Percentiles rank a stretch among this genome's conserved stretches.
Conservation (phyloP, 2,797 vertebrate species). For the Cyprinella venusta region DNA sequence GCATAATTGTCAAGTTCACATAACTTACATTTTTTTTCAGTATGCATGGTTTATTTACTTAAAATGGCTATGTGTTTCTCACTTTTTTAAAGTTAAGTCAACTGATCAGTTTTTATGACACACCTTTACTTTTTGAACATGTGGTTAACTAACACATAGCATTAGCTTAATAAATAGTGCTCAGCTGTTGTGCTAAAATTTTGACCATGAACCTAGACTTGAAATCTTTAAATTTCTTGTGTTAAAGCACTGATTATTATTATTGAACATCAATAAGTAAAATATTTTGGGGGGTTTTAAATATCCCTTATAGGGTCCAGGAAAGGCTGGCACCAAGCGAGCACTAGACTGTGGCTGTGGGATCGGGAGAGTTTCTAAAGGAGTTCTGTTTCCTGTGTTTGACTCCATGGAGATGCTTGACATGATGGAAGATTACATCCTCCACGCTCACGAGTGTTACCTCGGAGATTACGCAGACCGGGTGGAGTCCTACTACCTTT, state of each 20-base stretch:
- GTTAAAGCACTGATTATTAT: background rate
- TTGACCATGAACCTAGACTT: background rate
- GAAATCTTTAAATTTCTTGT: background rate
- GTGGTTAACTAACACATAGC: slow-evolving; percentile 6
- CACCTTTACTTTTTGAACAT: background rate
- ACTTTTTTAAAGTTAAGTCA: no score
- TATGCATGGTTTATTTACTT: no score
- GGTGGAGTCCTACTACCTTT: slow-evolving; percentile 90
- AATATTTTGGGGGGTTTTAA: no score
- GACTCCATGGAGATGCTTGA: slow-evolving; percentile 90
- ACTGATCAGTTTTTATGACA: background rate
- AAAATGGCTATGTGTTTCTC: no score
- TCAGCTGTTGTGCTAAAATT: slow-evolving; percentile 8
- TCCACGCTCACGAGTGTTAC: slow-evolving; percentile 89
- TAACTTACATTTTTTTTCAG: no score
- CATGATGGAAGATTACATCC: slow-evolving; percentile 94
- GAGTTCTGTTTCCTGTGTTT: slow-evolving; percentile 90
- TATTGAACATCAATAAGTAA: background rate
- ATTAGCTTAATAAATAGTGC: background rate
- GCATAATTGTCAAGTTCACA: no score
- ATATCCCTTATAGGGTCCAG: slow-evolving; percentile 78
- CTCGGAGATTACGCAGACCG: slow-evolving; percentile 82
- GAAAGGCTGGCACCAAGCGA: slow-evolving; percentile 83
- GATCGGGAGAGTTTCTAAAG: slow-evolving; percentile 91
- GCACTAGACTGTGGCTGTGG: slow-evolving; percentile 93